These are phyloP conservation scores for Staurois parvus DNA, from an alignment of 2,797 vertebrate species.

Conservation along the genomic window DNA sequence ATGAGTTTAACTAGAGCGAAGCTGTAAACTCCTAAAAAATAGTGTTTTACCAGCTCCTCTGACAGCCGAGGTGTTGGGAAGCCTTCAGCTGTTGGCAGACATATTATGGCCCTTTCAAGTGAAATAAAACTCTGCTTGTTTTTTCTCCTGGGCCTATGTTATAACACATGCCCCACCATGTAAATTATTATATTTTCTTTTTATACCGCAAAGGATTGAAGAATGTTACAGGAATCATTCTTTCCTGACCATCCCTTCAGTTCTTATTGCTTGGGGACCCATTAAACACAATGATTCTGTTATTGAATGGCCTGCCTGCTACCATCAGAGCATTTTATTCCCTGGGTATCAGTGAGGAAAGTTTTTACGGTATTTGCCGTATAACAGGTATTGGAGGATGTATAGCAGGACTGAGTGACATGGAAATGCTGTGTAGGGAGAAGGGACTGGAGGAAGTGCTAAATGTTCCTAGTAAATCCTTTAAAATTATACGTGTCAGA, in stretches of 20 bases:
- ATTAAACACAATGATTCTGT: slow-evolving; percentile 66
- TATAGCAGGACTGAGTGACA: slow-evolving; percentile 9
- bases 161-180: slow-evolving; percentile 63
- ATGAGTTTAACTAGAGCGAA: background rate
- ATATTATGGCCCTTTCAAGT: slow-evolving; percentile 30
- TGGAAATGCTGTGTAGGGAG: background rate
- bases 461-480: background rate
- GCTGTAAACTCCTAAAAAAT: background rate
- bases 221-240: slow-evolving; percentile 65
- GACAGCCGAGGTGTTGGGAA: slow-evolving; percentile 44
- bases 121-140: slow-evolving; percentile 39
- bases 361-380: slow-evolving; percentile 69
- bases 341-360: slow-evolving; percentile 69
- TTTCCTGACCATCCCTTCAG: slow-evolving; percentile 52
- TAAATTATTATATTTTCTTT: slow-evolving; percentile 68
- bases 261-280: slow-evolving; percentile 61
- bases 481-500: background rate
- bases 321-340: slow-evolving; percentile 69
- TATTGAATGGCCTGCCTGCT: slow-evolving; percentile 71
- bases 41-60: slow-evolving; percentile 19
- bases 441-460: background rate
- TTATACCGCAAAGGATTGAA: slow-evolving; percentile 70
- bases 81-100: slow-evolving; percentile 24
- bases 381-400: slow-evolving; percentile 61
- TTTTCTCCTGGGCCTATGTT: slow-evolving; percentile 38